phyloP scores from a whole-genome alignment of 92 coral and sea anemone species.

The Siderastrea radians region DNA sequence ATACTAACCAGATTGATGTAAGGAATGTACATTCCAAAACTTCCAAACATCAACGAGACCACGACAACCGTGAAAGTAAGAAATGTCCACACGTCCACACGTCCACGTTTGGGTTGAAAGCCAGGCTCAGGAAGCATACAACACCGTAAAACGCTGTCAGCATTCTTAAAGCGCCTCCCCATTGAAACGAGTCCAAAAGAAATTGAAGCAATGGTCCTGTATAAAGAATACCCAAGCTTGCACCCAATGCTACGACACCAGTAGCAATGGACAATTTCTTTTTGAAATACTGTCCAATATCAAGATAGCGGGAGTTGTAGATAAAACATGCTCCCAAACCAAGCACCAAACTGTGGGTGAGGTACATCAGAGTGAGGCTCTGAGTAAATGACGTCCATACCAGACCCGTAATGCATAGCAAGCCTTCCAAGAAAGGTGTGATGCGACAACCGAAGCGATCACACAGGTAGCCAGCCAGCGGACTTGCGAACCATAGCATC shows the following conservation, averaged over 20 bases:
- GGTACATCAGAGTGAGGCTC: slow-evolving; percentile 43
- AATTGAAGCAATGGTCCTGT: slow-evolving; percentile 40
- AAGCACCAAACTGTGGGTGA: slow-evolving; percentile 47
- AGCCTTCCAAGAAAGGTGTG: slow-evolving; percentile 34
- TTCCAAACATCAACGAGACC: no score
- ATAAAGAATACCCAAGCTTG: slow-evolving; percentile 33
- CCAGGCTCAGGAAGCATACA: no score
- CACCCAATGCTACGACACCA: slow-evolving; percentile 34
- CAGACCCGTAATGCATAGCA: slow-evolving; percentile 50
- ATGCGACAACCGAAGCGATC: not conserved
- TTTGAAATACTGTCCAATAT: slow-evolving; percentile 29
- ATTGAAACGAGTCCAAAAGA: not conserved
- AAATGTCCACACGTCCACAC: no score
- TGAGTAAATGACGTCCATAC: slow-evolving; percentile 58
- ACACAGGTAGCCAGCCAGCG: no score
- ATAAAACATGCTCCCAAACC: slow-evolving; percentile 56
- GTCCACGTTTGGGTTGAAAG: no score
- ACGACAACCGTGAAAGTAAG: not conserved
- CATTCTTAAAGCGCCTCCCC: no score
- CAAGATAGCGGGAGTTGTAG: slow-evolving; percentile 36
- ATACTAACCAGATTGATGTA: no score
- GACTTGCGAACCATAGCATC: no score
- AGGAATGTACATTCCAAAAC: no score
- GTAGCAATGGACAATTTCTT: slow-evolving; percentile 34
- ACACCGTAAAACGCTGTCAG: no score